Evolutionary conservation across 2,113 vertebrate species (phyloP), one percentile per base, ranked within the genome.

Genomic region (Alexandromys fortis): DNA sequence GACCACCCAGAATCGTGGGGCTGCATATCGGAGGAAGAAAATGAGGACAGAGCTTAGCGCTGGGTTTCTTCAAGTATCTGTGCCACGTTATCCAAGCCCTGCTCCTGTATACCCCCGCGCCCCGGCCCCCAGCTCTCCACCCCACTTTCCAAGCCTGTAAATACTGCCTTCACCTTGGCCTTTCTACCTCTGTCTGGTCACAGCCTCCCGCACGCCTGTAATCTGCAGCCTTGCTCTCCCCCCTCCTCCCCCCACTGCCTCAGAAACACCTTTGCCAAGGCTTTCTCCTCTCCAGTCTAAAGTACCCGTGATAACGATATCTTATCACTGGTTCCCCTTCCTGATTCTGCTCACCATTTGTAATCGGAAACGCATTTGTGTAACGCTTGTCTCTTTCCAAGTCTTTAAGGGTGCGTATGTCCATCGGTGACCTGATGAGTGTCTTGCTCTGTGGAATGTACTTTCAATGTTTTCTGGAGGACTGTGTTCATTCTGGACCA

Each of bases 1-100:
- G 95, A 97, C 96, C 96, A 95, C 97, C 96, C 90, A 65, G 86
- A 89, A 94, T 38, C 22, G 26, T 0, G 5, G 81, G 67, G 90
- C 76, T 95, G 94, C 77, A 35, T 89, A 75, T 92, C 76, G 55
- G 68, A 65, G 91, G 72, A 67, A 52, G 78, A 88, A 78, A 86
- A 93, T 5, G 77, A 58, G 86, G 30, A 76, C 45, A 16, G 61
- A 52, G 73, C 63, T 81, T 38, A 79, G 70, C 92, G 38, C 24
- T 17, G 30, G 87, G 85, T 67, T 52, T 49, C 86, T 45, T 92
- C 65, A 28, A 16, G 49, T 19, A 45, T 82, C 70, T 55, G 24
- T 70, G 42, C 75, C 52, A 5, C 22, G 42, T 5, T 17, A 9
- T 33, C 21, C 1, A 13, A 19, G 47, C 10, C 28, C n/a, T 79